These are phyloP conservation scores for Molossus alvarezi DNA, from an alignment of 2,797 vertebrate species.

Conservation along the genomic window DNA sequence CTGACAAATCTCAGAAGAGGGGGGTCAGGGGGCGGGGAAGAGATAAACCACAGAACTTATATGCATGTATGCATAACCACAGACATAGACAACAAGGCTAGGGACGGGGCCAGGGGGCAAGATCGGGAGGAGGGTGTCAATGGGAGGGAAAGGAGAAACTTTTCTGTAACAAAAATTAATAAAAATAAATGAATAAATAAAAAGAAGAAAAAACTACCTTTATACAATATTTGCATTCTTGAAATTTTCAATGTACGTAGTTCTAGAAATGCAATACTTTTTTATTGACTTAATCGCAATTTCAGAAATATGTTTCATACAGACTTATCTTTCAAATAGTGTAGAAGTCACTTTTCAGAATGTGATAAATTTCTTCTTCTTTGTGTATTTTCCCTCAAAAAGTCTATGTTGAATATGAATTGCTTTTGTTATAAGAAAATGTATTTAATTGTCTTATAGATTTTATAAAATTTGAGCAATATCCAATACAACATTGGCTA, in stretches of 20 bases:
- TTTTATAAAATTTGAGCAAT: conserved; percentile 53
- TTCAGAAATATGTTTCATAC: conserved; percentile 42
- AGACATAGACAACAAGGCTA: too few relatives aligned
- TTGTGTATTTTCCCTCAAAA: conserved; percentile 11
- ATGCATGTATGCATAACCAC: too few relatives aligned
- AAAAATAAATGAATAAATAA: background rate
- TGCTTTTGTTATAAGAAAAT: conserved; percentile 44
- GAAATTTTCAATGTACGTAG: background rate
- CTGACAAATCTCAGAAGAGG: too few relatives aligned
- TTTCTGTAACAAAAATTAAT: too few relatives aligned
- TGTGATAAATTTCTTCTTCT: conserved; percentile 29
- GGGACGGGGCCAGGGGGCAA: too few relatives aligned
- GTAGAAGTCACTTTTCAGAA: background rate
- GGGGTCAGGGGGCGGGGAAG: too few relatives aligned
- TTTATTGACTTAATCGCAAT: conserved; percentile 2
- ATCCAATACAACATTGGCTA: conserved; percentile 2
- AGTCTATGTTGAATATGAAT: background rate
- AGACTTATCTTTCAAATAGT: conserved; percentile 27
- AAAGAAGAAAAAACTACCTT: conserved; percentile 67
- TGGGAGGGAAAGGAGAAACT: too few relatives aligned
- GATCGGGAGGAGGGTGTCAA: too few relatives aligned
- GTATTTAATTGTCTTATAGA: conserved; percentile 45
- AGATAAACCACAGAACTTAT: too few relatives aligned
- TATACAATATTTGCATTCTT: background rate
- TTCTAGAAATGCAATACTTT: conserved; percentile 38